Percentiles rank a stretch among this genome's conserved stretches.
phyloP scores from a whole-genome alignment of 2,888 invertebrate species.

The Chloroclysta siterata region DNA sequence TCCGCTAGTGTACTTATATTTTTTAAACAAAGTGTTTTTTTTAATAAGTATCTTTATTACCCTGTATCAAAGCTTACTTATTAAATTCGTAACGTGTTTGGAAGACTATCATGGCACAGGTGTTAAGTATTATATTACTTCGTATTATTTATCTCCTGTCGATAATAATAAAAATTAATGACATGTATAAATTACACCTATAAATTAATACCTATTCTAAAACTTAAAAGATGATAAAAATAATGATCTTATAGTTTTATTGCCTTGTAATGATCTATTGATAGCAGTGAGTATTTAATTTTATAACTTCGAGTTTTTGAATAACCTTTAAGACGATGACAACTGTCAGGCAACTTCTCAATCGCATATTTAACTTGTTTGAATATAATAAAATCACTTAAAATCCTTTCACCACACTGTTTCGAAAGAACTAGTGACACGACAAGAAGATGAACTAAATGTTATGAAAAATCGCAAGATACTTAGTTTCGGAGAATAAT shows the following conservation, averaged over 20 bases:
- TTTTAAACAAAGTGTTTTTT: too few relatives aligned
- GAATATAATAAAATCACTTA: too few relatives aligned
- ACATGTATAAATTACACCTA: conserved; percentile 39
- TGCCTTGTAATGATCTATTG: conserved; percentile 36
- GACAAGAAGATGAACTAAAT: too few relatives aligned
- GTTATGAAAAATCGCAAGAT: too few relatives aligned
- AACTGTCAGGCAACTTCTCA: too few relatives aligned
- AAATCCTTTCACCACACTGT: too few relatives aligned
- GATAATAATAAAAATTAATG: conserved; percentile 45
- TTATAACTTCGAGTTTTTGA: conserved; percentile 6
- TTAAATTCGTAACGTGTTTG: conserved; percentile 23
- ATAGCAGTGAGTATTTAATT: conserved; percentile 25
- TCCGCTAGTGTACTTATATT: too few relatives aligned
- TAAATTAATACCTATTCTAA: conserved; percentile 39
- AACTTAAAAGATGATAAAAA: conserved; percentile 39
- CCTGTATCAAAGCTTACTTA: neutral
- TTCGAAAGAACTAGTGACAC: too few relatives aligned
- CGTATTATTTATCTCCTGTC: conserved; percentile 41
- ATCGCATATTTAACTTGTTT: too few relatives aligned
- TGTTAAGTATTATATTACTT: conserved; percentile 46
- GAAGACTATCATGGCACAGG: conserved; percentile 39
- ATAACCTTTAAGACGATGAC: neutral
- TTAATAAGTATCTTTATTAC: too few relatives aligned
- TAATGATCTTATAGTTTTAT: conserved; percentile 37
- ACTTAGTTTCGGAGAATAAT: too few relatives aligned